These are phyloP conservation scores for Aeoliscus strigatus DNA, from an alignment of 2,797 vertebrate species.

Conservation along the genomic window DNA sequence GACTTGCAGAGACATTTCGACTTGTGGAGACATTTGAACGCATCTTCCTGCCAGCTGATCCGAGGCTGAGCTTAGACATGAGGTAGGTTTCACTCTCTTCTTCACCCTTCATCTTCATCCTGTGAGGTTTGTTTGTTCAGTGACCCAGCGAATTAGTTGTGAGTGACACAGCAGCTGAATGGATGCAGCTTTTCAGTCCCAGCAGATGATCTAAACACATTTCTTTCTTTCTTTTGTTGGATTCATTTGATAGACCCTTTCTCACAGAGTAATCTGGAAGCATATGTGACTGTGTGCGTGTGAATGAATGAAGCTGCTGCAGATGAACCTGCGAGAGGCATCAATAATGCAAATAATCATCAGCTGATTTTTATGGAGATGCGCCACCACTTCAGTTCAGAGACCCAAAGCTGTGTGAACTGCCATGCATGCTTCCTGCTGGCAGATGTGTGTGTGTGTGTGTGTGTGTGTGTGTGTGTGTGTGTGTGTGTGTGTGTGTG, in stretches of 20 bases:
- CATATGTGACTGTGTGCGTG: slow-evolving; percentile 15
- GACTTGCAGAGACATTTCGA: slow-evolving; percentile 40
- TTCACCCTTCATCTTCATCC: slow-evolving; percentile 21
- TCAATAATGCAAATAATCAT: slow-evolving; percentile 40
- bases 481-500: too few relatives aligned
- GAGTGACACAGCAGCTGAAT: slow-evolving; percentile 53
- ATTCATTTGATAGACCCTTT: slow-evolving; percentile 27
- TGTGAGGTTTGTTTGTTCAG: slow-evolving; percentile 11
- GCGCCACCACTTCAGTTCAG: slow-evolving; percentile 13
- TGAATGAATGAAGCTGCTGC: slow-evolving; percentile 16
- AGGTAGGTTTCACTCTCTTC: slow-evolving; percentile 59
- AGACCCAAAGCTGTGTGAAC: slow-evolving; percentile 18
- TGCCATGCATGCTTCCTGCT: slow-evolving; percentile 27
- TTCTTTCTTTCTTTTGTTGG: slow-evolving; percentile 13
- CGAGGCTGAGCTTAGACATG: slow-evolving; percentile 45
- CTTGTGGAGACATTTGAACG: slow-evolving; percentile 49
- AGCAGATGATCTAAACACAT: slow-evolving; percentile 29
- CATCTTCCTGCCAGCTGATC: slow-evolving; percentile 67
- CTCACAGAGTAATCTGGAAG: slow-evolving; percentile 15
- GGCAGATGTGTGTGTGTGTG: slow-evolving; percentile 50
- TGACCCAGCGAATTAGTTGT: slow-evolving; percentile 33
- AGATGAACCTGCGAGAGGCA: slow-evolving; percentile 29
- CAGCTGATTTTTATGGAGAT: slow-evolving; percentile 29
- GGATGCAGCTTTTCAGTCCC: slow-evolving; percentile 63
- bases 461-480: too few relatives aligned